Percentiles rank a stretch among this genome's conserved stretches.
phyloP scores from a whole-genome alignment of 2,888 invertebrate species.

The Agonopterix alstromeriana region DNA sequence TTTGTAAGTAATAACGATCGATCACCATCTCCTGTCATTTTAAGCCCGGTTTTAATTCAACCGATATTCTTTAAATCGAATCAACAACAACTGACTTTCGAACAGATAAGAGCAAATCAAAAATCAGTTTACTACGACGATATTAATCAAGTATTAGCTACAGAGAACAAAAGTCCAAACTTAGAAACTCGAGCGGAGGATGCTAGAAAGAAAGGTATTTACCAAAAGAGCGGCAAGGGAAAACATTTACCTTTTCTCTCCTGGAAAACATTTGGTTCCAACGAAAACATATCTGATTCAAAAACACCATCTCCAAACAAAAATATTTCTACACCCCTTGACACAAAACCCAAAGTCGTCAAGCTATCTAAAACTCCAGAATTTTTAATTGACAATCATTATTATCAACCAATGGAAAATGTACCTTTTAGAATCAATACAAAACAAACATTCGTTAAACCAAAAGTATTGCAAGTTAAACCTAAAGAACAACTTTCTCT shows the following conservation, averaged over 20 bases:
- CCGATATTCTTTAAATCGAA: slow-evolving; percentile 47
- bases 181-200: slow-evolving; percentile 14
- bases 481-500: slow-evolving; percentile 14
- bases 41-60: slow-evolving; percentile 59
- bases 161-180: slow-evolving; percentile 17
- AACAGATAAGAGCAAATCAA: slow-evolving; percentile 21
- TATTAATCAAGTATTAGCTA: slow-evolving; percentile 47
- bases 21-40: slow-evolving; percentile 43
- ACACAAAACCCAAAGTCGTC: slow-evolving; percentile 30
- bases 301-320: slow-evolving; percentile 27
- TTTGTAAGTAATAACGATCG: slow-evolving; percentile 22
- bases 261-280: slow-evolving; percentile 38
- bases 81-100: not conserved
- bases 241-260: slow-evolving; percentile 44
- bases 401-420: slow-evolving; percentile 59
- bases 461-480: slow-evolving; percentile 15
- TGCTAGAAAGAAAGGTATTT: slow-evolving; percentile 35
- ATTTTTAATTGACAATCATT: slow-evolving; percentile 56
- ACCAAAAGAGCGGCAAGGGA: slow-evolving; percentile 48
- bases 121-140: slow-evolving; percentile 56
- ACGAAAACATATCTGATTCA: slow-evolving; percentile 28
- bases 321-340: slow-evolving; percentile 19
- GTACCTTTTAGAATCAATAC: slow-evolving; percentile 57
- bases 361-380: slow-evolving; percentile 49
- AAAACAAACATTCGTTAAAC: slow-evolving; percentile 24